These are phyloP conservation scores for Channallabes apus DNA, from an alignment of 2,797 vertebrate genomes.

Conservation along the genomic window DNA sequence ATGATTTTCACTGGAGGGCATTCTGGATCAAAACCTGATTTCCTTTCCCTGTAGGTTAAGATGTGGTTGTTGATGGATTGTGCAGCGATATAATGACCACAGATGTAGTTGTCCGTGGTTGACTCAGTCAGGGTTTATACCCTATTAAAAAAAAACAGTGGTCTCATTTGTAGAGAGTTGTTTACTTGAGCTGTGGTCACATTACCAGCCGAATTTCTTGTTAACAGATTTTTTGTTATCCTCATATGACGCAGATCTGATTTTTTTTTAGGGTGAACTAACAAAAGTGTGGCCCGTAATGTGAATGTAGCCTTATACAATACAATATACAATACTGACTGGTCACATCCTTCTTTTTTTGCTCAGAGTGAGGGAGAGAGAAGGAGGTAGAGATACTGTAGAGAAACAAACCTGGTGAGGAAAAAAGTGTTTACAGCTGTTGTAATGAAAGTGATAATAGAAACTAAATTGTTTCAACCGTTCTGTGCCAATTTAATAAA, in stretches of 20 bases:
- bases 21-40: slow-evolving; percentile 5
- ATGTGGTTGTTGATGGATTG: background rate
- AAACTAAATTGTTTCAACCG: background rate
- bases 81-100: background rate
- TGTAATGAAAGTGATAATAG: background rate
- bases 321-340: too few species aligned
- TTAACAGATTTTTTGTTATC: too few species aligned
- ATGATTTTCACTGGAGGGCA: background rate
- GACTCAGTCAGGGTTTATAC: background rate
- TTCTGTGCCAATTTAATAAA: background rate
- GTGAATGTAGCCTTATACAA: too few species aligned
- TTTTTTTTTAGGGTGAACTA: too few species aligned
- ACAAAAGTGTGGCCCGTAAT: too few species aligned
- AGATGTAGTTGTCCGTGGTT: background rate
- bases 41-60: background rate
- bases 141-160: slow-evolving; percentile 10
- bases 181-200: background rate
- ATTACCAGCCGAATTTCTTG: too few species aligned
- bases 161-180: background rate
- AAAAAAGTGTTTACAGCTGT: background rate
- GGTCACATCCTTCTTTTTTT: background rate
- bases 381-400: background rate
- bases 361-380: background rate
- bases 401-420: background rate
- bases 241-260: too few species aligned